Evolutionary conservation across 37 sponge, comb jelly and placozoan species (phyloP), one percentile per base, ranked within the genome.

Genomic region (Chondrilla cf. caribensis): DNA sequence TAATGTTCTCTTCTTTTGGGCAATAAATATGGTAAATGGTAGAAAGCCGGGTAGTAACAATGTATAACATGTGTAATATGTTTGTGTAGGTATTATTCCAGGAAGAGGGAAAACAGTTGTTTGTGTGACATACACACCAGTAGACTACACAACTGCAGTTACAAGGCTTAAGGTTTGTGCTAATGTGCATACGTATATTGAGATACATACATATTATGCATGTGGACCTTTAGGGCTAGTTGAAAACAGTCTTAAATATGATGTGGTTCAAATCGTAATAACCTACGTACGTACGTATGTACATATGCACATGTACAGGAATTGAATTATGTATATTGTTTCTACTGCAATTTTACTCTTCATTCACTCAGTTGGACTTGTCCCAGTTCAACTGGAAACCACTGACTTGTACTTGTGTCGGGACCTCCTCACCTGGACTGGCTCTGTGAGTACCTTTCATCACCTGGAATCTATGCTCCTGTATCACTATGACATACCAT

Each of bases 131-230:
- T 95, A 89, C 79, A 54, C 90, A 18, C 96, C 96, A 60, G 85
- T 83, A 21, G 93, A 92, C 40, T 95, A 81, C 73, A 88, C 64
- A 24, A 95, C 96, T 33, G 96, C 96, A n/a, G 40, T 81, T 35
- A 87, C 83, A 79, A 84, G 81, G 47, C 65, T 93, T 22, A 78
- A 92, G 89, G 93, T 91, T 71, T 40, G 24, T 42, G 26, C 21
- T 19, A 77, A 26, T 60, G 3, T 29, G 70, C 31, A 81, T 71
- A 19, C 4, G 39, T 31, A 76, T 44, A 25, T 19, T n/a, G n/a
- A n/a, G n/a, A n/a, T n/a, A n/a, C n/a, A n/a, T n/a, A n/a, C n/a
- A n/a, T n/a, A n/a, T n/a, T n/a, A n/a, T n/a, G n/a, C n/a, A n/a
- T n/a, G n/a, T n/a, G n/a, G n/a, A n/a, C n/a, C n/a, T n/a, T n/a